These are phyloP conservation scores for Icerya purchasi DNA, from an alignment of 2,888 invertebrate species.

Conservation along the genomic window DNA sequence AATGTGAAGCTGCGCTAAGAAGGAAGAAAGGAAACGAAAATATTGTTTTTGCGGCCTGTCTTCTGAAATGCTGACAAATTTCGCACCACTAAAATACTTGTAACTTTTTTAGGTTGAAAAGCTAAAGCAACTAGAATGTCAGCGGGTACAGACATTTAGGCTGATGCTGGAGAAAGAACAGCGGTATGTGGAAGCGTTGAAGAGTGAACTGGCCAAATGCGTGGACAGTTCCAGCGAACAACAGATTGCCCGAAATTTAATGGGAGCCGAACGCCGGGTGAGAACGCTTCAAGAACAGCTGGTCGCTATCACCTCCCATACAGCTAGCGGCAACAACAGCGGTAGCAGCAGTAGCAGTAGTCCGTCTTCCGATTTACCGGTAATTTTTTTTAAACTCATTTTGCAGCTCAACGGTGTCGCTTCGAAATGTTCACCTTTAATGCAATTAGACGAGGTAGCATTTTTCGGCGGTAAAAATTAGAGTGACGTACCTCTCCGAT, in stretches of 20 bases:
- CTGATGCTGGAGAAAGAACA: slow-evolving; percentile 78
- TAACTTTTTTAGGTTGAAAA: slow-evolving; percentile 61
- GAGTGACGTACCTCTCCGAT: no score
- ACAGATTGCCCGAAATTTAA: slow-evolving; percentile 30
- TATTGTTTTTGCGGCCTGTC: no score
- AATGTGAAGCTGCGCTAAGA: no score
- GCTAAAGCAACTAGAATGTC: slow-evolving; percentile 58
- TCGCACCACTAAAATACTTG: no score
- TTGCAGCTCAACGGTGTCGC: no score
- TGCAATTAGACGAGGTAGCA: no score
- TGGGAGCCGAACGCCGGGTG: slow-evolving; percentile 36
- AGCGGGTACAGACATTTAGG: slow-evolving; percentile 62
- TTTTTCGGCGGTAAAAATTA: no score
- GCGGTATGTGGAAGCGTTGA: slow-evolving; percentile 54
- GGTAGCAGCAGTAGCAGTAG: background rate
- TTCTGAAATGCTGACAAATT: no score
- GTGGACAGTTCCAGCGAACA: slow-evolving; percentile 20
- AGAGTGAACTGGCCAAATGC: slow-evolving; percentile 36
- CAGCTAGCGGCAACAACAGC: background rate
- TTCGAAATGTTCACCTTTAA: no score
- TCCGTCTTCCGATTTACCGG: background rate
- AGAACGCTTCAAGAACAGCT: slow-evolving; percentile 37
- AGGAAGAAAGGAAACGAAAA: no score
- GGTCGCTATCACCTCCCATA: slow-evolving; percentile 14
- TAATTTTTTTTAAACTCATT: no score